Evolutionary conservation across 2,888 invertebrate genomes (phyloP).

Genomic region (Sarcophaga variegata): DNA sequence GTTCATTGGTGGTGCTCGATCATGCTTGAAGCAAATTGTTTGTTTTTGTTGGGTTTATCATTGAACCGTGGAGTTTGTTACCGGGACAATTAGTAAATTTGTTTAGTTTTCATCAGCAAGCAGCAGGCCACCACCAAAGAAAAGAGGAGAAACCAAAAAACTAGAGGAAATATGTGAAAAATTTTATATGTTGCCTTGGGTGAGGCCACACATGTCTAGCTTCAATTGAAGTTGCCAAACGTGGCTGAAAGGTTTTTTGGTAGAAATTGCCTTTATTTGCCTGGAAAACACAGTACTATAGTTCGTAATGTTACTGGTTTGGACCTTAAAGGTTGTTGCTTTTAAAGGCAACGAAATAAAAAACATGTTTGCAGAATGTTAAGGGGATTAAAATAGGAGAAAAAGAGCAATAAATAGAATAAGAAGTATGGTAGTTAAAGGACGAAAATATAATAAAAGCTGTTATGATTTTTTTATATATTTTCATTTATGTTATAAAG

Average conservation of each 20-base stretch:
- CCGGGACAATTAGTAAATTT: conserved; percentile 54
- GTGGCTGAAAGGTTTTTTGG: no score
- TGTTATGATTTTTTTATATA: no score
- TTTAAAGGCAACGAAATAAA: background rate
- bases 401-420: no score
- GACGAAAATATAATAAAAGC: no score
- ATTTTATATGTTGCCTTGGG: conserved; percentile 18
- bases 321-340: background rate
- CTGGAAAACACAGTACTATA: background rate
- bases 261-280: conserved; percentile 11
- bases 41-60: conserved; percentile 23
- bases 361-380: no score
- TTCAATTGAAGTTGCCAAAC: no score
- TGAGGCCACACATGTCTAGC: conserved; percentile 30
- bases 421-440: no score
- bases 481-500: no score
- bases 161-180: no score
- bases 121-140: background rate
- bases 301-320: background rate
- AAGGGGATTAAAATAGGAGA: no score
- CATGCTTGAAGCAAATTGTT: conserved; percentile 39
- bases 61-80: conserved; percentile 24
- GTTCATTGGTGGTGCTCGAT: conserved; percentile 19
- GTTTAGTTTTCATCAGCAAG: conserved; percentile 23
- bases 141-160: background rate